Evolutionary conservation across 2,797 vertebrate species (phyloP).

Genomic region (Xyrichtys novacula): DNA sequence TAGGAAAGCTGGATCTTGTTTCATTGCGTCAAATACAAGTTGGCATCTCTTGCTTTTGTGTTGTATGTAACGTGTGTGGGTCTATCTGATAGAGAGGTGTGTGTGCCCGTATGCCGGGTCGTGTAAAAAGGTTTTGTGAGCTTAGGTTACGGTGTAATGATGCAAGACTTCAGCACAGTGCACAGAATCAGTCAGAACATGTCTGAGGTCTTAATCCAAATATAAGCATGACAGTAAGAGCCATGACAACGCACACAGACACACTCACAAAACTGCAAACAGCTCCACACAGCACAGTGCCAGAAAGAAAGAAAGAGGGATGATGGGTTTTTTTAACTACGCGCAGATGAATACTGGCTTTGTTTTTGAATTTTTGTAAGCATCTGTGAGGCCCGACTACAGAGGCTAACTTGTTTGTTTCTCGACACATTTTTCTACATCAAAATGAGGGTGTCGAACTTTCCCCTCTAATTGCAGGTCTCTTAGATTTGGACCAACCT

Average conservation of each 20-base stretch:
- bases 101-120: constrained; percentile 7
- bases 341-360: constrained; percentile 30
- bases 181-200: constrained; percentile 73
- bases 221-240: constrained; percentile 41
- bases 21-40: constrained; percentile 40
- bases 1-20: constrained; percentile 58
- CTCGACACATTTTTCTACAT: constrained; percentile 35
- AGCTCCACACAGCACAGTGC: not conserved
- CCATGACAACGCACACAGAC: constrained; percentile 15
- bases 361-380: constrained; percentile 8
- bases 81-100: not conserved
- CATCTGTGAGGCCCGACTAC: constrained; percentile 5
- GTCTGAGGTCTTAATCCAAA: constrained; percentile 66
- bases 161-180: constrained; percentile 24
- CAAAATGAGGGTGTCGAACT: constrained; percentile 42
- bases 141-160: constrained; percentile 40
- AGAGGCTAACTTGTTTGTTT: constrained; percentile 40
- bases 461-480: constrained; percentile 61
- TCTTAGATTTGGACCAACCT: constrained; percentile 59
- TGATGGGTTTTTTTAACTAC: constrained; percentile 8
- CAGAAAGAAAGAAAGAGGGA: constrained; percentile 26
- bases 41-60: constrained; percentile 30
- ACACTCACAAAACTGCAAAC: constrained; percentile 30
- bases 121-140: constrained; percentile 45
- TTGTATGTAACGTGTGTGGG: constrained; percentile 38